Evolutionary conservation across 2,113 vertebrate genomes (phyloP), one percentile per base, ranked within the genome.

Genomic region (Megalops atlanticus): DNA sequence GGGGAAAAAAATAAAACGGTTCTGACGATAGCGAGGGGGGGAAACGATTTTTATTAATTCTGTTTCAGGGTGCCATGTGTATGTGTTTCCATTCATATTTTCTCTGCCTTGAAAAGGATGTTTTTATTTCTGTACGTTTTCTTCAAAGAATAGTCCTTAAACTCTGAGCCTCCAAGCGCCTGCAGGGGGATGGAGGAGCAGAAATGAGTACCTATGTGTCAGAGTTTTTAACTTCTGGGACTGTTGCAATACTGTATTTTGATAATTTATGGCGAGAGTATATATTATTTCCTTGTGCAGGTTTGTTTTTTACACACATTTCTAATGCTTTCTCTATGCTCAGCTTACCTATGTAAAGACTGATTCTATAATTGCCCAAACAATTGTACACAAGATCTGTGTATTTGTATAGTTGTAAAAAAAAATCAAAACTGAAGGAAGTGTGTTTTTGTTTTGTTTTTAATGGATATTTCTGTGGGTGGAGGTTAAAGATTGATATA

Each of bases 391-490:
- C 91, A 94, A 91, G 93, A 94, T 90, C 93, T 95, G 94, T 96
- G 94, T 93, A 95, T 96, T 96, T 97, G 96, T 98, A 97, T 91
- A 97, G 96, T 94, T 96, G 95, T 97, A 96, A 93, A 96, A 93
- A 95, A 92, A 86, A 94, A n/a, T n/a, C n/a, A 94, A 94, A 90
- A 78, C 88, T 90, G 88, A 95, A 93, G 86, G 92, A 93, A 92
- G 88, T 94, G 94, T 94, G 94, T 96, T 92, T 95, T 92, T 94
- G 92, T 95, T 95, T 96, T 95, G 95, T 97, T 94, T 97, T 96
- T 97, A 97, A 90, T 92, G 81, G 83, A 88, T 88, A 84, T 91
- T 87, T 83, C 86, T 92, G 89, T 92, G 87, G 89, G 80, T 88
- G 86, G 81, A 91, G 84, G 77, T 89, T 85, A 85, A 80, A 89